Percentiles rank a stretch among this genome's conserved stretches.
Conservation (phyloP, 2,113 vertebrate genomes). For the Pionites leucogaster region DNA sequence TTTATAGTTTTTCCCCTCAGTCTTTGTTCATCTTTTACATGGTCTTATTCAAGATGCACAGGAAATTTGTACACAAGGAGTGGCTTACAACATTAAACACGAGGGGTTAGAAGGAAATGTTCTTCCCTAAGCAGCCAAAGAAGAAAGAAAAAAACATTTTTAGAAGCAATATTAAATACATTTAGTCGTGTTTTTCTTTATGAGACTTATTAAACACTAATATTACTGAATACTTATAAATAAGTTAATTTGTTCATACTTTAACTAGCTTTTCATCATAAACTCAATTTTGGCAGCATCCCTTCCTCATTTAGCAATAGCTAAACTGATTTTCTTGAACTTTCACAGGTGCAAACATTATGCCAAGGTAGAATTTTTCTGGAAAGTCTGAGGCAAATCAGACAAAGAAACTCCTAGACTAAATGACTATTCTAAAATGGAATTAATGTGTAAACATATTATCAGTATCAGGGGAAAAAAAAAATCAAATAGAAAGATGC, state of each 20-base stretch:
- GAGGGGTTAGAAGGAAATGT: background rate
- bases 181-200: background rate
- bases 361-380: slow-evolving; percentile 16
- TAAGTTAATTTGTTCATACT: background rate
- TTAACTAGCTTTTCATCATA: background rate
- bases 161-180: background rate
- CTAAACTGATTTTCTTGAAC: background rate
- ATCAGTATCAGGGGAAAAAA: background rate
- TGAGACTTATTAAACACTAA: background rate
- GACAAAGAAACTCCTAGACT: background rate
- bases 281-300: background rate
- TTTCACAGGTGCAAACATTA: background rate
- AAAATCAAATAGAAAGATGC: background rate
- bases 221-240: background rate
- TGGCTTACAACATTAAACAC: background rate
- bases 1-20: slow-evolving; percentile 22
- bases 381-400: slow-evolving; percentile 31
- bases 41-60: slow-evolving; percentile 13
- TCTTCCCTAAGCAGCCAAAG: background rate
- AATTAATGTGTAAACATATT: background rate
- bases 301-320: background rate
- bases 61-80: background rate
- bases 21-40: background rate
- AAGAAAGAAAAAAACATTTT: background rate
- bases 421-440: background rate